These are phyloP conservation scores for Cebidichthys violaceus DNA, from an alignment of 2,113 vertebrate species.

Conservation along the genomic window DNA sequence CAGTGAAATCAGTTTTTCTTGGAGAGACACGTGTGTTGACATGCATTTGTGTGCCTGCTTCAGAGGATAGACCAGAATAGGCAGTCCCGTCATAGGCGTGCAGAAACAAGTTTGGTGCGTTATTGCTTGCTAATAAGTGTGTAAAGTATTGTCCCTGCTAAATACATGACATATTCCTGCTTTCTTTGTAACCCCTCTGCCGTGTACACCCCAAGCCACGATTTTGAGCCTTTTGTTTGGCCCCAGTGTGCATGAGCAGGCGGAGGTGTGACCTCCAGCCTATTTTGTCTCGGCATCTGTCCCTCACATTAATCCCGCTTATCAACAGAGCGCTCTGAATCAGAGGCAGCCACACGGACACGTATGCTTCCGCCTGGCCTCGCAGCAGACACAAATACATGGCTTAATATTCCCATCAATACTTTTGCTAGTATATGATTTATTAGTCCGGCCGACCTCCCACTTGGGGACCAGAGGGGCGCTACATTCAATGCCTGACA, in stretches of 20 bases:
- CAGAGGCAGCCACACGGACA: conserved; percentile 73
- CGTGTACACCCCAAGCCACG: conserved; percentile 13
- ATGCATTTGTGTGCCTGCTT: not conserved
- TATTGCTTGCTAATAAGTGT: conserved; percentile 27
- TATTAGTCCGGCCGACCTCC: conserved; percentile 5
- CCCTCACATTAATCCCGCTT: conserved; percentile 83
- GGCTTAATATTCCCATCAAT: conserved; percentile 20
- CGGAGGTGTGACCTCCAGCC: conserved; percentile 80
- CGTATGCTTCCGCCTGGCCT: conserved; percentile 69
- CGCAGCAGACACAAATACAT: conserved; percentile 23
- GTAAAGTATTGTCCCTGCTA: not conserved
- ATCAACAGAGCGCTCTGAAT: conserved; percentile 76
- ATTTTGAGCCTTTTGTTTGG: conserved; percentile 72
- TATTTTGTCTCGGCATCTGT: conserved; percentile 82
- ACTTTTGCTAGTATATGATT: conserved; percentile 13
- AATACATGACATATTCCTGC: not conserved
- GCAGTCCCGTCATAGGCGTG: conserved; percentile 21
- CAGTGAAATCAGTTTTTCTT: conserved; percentile 45
- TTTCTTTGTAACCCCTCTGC: conserved; percentile 33
- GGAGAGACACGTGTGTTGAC: not conserved
- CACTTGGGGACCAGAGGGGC: not conserved
- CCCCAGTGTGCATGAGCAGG: conserved; percentile 59
- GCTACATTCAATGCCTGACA: conserved; percentile 15
- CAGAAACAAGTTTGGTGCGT: conserved; percentile 31
- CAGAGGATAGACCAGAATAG: conserved; percentile 11